These are phyloP conservation scores for Paratilapia polleni DNA, from an alignment of 2,113 vertebrate species.

Conservation along the genomic window DNA sequence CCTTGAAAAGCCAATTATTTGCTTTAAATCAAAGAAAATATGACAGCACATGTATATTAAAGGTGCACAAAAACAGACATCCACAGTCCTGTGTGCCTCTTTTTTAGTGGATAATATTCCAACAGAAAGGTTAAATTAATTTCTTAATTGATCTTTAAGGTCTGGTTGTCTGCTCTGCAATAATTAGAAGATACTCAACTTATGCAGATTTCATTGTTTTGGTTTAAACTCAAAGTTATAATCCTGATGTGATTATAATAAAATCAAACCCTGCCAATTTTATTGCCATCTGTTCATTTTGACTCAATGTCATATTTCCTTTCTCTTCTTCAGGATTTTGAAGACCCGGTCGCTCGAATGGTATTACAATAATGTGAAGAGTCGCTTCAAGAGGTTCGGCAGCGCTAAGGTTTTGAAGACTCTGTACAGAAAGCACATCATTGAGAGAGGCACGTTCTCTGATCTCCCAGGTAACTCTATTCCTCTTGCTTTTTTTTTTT, in stretches of 20 bases:
- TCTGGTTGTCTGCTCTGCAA: conserved; percentile 3
- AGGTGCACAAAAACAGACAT: conserved; percentile 8
- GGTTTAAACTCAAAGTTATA: conserved; percentile 26
- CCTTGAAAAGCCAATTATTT: conserved; percentile 24
- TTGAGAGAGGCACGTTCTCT: conserved; percentile 85
- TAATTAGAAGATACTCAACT: conserved; percentile 12
- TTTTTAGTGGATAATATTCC: background rate
- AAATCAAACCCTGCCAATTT: conserved; percentile 28
- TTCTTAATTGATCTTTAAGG: background rate
- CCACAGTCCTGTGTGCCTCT: background rate
- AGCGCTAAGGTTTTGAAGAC: conserved; percentile 97
- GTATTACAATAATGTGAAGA: conserved; percentile 98
- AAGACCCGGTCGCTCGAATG: conserved; percentile 94
- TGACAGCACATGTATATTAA: background rate
- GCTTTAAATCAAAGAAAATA: background rate
- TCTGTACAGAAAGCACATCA: conserved; percentile 91
- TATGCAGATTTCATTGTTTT: conserved; percentile 24
- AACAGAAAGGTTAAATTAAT: background rate
- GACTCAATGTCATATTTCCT: conserved; percentile 18
- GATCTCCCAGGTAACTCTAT: conserved; percentile 85
- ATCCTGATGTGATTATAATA: conserved; percentile 43
- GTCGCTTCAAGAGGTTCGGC: conserved; percentile 96
- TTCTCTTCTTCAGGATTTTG: conserved; percentile 81
- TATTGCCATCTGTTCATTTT: conserved; percentile 51
- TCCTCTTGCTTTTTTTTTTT: background rate